Evolutionary conservation across 2,113 vertebrate species (phyloP), one percentile per base, ranked within the genome.

Genomic region (Pantherophis guttatus): DNA sequence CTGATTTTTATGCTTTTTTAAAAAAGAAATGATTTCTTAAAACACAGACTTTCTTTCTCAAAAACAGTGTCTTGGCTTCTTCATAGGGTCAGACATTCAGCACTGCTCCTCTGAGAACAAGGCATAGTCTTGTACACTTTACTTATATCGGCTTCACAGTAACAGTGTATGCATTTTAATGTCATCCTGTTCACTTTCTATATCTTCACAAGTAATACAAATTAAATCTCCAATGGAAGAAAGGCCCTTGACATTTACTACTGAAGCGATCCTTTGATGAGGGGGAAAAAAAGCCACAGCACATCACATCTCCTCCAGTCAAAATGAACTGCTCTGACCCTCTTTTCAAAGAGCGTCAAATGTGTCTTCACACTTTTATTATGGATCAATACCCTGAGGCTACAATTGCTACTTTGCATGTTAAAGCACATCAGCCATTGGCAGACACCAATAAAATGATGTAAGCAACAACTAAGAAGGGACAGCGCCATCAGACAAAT

Each of bases 131-230:
- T 87, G 58, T 3, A 29, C 55, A 87, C 86, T 17, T 57, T 58
- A 26, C 48, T 96, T 92, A 93, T 55, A 91, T 50, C 89, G 75
- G 48, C 94, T 48, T 15, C 93, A 39, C 57, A 93, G n/a, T 39
- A 9, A 91, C 55, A 11, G 70, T 91, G n/a, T 92, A 23, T 70
- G 23, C 3, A 93, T 94, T 95, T 95, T 96, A 91, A 88, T 8
- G 81, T 65, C 91, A 57, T 65, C 10, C 85, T 86, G 2, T 86
- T 93, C 87, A 10, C 0, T 54, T 95, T 88, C 54, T 88, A 44
- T 9, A 5, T 57, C 93, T 91, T 92, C 59, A 52, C 54, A 90
- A 52, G 87, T 91, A 62, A 91, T 2, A 94, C 39, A 54, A 55
- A 89, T 21, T 87, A 8, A 90, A 90, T 59, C 57, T 70, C 3